Evolutionary conservation across 2,113 vertebrate species (phyloP).

Genomic region (Petromus typicus): DNA sequence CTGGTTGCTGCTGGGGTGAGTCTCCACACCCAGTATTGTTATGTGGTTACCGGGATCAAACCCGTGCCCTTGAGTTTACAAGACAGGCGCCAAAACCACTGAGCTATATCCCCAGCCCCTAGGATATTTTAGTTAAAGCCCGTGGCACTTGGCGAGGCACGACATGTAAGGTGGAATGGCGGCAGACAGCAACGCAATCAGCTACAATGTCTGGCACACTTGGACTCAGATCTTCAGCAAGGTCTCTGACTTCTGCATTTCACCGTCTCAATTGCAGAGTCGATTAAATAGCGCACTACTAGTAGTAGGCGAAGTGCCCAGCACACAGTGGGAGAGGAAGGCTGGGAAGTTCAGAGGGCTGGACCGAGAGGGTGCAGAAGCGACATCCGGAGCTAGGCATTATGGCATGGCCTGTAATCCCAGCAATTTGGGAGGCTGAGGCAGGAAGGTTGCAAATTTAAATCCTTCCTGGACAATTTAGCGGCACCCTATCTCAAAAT

Average conservation of each 20-base stretch:
- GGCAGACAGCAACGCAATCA: neutral
- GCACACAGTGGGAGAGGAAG: neutral
- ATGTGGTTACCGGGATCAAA: too few species aligned
- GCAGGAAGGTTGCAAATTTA: neutral
- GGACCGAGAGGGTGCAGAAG: neutral
- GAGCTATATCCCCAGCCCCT: too few species aligned
- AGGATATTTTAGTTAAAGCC: neutral
- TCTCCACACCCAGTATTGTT: too few species aligned
- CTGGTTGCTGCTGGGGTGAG: too few species aligned
- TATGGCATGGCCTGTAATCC: neutral
- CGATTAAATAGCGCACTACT: neutral
- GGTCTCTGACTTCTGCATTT: neutral
- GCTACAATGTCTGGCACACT: neutral
- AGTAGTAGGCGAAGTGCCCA: neutral
- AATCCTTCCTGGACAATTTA: neutral
- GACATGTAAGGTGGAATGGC: neutral
- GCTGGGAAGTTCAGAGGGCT: too few species aligned
- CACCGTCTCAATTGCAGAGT: neutral
- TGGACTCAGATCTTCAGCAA: neutral
- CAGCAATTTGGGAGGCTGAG: neutral
- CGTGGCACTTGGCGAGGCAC: neutral
- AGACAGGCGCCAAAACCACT: too few species aligned
- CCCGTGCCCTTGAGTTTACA: too few species aligned
- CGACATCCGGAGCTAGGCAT: neutral
- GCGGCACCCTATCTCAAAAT: neutral